Evolutionary conservation across 2,888 invertebrate species (phyloP), one percentile per base, ranked within the genome.

Genomic region (Mythimna loreyi): DNA sequence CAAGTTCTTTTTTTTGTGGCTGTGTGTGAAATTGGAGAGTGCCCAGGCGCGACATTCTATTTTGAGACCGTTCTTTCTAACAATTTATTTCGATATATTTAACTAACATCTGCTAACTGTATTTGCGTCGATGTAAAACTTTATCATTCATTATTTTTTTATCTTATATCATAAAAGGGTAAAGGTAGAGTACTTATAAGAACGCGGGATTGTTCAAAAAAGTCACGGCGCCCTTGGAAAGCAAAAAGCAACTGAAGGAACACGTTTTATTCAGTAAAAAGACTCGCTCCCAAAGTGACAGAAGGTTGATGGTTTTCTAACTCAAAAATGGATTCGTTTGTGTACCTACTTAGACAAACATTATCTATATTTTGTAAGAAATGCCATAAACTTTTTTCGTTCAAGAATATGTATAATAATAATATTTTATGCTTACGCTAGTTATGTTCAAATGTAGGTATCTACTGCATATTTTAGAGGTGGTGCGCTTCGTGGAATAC

Each of bases 11-110:
- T 79, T 83, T 76, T 70, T 52, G 55, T 53, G 63, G 60, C 67
- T 65, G 66, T 73, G 65, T 81, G 71, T 88, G 87, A 84, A 86
- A 86, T 86, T 80, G 85, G 86, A 88, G 86, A 87, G 81, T 84
- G 83, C 85, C 84, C 86, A 83, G 84, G 72, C 82, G 82, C 82
- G 80, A 80, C 72, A 78, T 65, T 83, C 84, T 88, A 88, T 86
- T 88, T 86, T 82, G 40, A 83, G 84, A 86, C 73, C 57, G 74
- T 83, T 82, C 75, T 85, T 85, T 77, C 72, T 83, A 78, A 77
- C 76, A 72, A 61, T 76, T 80, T 73, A 71, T 74, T 72, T 75
- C 70, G 70, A 63, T 78, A 82, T 70, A 70, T 83, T 75, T 74
- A 78, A 78, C 75, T 72, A 80, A 78, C 69, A 75, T 52, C 50